Evolutionary conservation across 2,113 vertebrate species (phyloP).

Genomic region (Pangasianodon gigas): DNA sequence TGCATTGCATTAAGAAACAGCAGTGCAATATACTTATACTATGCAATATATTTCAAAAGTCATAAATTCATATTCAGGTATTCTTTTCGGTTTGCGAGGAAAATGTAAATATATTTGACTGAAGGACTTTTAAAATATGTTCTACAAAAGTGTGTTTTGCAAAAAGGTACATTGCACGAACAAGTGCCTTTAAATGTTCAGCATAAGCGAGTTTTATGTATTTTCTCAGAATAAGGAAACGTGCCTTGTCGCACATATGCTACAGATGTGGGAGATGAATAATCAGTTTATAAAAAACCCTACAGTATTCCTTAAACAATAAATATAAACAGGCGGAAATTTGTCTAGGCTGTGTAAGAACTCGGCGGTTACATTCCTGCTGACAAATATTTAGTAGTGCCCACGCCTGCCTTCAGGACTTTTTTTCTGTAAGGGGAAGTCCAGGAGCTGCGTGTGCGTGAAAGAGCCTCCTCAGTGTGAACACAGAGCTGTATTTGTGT

Average conservation of each 20-base stretch:
- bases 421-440: conserved; percentile 38
- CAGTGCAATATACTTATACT: not conserved
- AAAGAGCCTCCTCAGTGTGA: conserved; percentile 34
- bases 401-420: conserved; percentile 30
- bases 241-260: not conserved
- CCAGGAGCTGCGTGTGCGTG: conserved; percentile 32
- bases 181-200: not conserved
- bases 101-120: not conserved
- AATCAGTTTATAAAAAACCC: not conserved
- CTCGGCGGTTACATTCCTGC: conserved; percentile 14
- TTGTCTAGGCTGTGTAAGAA: not conserved
- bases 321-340: not conserved
- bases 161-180: not conserved
- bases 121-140: not conserved
- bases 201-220: not conserved
- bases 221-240: not conserved
- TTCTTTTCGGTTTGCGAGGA: not conserved
- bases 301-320: not conserved
- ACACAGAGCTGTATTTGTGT: conserved; percentile 39
- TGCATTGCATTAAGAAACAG: no score
- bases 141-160: not conserved
- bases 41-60: not conserved
- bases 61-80: not conserved
- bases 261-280: not conserved
- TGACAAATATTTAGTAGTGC: conserved; percentile 36